Conservation (phyloP, 2,888 invertebrate species). For the Deroplatys truncata region DNA sequence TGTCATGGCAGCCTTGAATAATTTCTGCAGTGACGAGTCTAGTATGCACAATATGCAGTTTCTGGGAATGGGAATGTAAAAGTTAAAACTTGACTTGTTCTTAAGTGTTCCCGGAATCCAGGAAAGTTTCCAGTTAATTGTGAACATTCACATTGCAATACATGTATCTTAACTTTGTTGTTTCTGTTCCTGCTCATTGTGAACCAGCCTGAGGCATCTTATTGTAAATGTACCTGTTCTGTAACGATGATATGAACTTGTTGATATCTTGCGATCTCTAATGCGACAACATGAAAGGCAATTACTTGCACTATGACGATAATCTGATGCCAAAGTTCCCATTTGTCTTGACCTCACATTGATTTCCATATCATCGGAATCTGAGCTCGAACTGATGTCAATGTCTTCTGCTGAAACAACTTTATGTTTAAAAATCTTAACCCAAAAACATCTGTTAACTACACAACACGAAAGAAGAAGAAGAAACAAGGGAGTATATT, state of each 20-base stretch:
- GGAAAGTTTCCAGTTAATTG: too few species aligned
- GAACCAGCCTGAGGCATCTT: too few species aligned
- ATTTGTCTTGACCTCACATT: not conserved
- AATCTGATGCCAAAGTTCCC: not conserved
- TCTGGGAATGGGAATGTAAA: too few species aligned
- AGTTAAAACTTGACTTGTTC: too few species aligned
- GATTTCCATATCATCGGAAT: constrained; percentile 18
- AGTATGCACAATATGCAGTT: too few species aligned
- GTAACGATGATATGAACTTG: constrained; percentile 36
- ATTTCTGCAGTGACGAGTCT: too few species aligned
- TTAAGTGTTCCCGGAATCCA: too few species aligned
- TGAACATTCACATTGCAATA: too few species aligned
- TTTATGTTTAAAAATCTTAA: not conserved
- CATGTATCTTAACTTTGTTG: too few species aligned
- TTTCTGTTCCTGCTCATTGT: too few species aligned
- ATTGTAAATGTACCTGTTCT: constrained; percentile 34
- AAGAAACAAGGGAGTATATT: too few species aligned
- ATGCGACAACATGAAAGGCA: constrained; percentile 27
- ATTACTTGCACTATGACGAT: constrained; percentile 16
- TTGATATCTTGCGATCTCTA: constrained; percentile 36
- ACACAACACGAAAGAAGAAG: not conserved
- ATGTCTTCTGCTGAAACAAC: not conserved
- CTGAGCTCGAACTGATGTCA: constrained; percentile 16
- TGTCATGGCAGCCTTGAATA: too few species aligned
- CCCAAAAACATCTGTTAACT: not conserved